phyloP scores from a whole-genome alignment of 2,113 vertebrate species.

The Manacus vitellinus region DNA sequence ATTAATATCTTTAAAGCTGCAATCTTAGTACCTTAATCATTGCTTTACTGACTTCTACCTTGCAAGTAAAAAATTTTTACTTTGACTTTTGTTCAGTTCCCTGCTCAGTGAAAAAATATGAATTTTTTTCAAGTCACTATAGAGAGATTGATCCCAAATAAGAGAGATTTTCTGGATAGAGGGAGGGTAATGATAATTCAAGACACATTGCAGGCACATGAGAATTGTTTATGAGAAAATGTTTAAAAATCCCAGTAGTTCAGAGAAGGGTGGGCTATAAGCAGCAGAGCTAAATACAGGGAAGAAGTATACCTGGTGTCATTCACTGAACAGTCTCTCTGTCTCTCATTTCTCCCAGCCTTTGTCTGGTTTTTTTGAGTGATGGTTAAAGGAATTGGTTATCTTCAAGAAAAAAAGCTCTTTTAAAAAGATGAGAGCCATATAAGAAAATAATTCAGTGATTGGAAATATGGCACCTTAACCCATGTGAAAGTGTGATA shows the following conservation, averaged over 20 bases:
- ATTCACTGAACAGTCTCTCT: not conserved
- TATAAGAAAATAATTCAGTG: not conserved
- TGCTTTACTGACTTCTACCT: not conserved
- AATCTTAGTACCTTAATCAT: not conserved
- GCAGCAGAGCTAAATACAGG: not conserved
- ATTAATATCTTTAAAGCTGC: not conserved
- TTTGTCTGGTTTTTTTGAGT: not conserved
- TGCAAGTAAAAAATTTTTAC: not conserved
- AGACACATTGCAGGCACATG: not conserved
- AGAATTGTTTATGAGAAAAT: not conserved
- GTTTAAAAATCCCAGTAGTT: not conserved
- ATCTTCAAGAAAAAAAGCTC: not conserved
- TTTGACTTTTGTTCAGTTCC: not conserved
- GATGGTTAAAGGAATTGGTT: not conserved
- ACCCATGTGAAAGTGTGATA: not conserved
- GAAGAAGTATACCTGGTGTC: not conserved
- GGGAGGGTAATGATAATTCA: not conserved
- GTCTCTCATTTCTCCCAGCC: not conserved
- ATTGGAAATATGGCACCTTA: not conserved
- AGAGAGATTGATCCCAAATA: not conserved
- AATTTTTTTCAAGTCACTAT: not conserved
- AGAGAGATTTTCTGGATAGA: not conserved
- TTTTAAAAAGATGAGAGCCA: not conserved
- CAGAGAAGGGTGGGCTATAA: not conserved
- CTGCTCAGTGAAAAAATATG: not conserved